A percentile compares a stretch with the other conserved stretches of the same genome.
phyloP scores from a whole-genome alignment of 2,797 vertebrate genomes.

The Rhynchotus rufescens region DNA sequence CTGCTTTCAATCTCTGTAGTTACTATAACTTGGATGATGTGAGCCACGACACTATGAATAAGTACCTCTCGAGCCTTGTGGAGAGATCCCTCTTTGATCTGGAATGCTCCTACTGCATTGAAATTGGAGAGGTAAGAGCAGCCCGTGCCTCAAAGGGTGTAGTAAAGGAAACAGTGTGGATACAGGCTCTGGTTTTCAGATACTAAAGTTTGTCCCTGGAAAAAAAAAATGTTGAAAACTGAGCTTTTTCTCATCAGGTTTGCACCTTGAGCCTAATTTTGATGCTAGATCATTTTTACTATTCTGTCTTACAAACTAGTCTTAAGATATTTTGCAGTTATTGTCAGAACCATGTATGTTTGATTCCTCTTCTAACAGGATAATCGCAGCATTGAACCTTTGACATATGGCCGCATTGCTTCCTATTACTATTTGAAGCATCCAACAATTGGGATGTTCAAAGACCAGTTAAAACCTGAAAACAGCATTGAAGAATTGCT shows the following conservation, averaged over 20 bases:
- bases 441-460: conserved; percentile 92
- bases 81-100: conserved; percentile 91
- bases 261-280: background rate
- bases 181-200: background rate
- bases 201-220: background rate
- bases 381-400: conserved; percentile 87
- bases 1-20: conserved; percentile 78
- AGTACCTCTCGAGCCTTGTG: conserved; percentile 91
- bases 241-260: background rate
- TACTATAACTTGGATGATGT: conserved; percentile 94
- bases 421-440: conserved; percentile 98
- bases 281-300: background rate
- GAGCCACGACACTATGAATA: conserved; percentile 92
- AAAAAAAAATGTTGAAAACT: background rate
- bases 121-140: conserved; percentile 89
- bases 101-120: conserved; percentile 93
- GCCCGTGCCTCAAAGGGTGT: background rate
- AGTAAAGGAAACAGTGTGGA: background rate
- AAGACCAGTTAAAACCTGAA: conserved; percentile 90
- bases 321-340: background rate
- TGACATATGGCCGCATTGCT: conserved; percentile 90
- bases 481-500: conserved; percentile 88
- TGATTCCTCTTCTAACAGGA: conserved; percentile 82
- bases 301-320: background rate
- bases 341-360: background rate